phyloP scores from a whole-genome alignment of 1,140 invertebrate genomes.

The Lamellibrachia luymesi region DNA sequence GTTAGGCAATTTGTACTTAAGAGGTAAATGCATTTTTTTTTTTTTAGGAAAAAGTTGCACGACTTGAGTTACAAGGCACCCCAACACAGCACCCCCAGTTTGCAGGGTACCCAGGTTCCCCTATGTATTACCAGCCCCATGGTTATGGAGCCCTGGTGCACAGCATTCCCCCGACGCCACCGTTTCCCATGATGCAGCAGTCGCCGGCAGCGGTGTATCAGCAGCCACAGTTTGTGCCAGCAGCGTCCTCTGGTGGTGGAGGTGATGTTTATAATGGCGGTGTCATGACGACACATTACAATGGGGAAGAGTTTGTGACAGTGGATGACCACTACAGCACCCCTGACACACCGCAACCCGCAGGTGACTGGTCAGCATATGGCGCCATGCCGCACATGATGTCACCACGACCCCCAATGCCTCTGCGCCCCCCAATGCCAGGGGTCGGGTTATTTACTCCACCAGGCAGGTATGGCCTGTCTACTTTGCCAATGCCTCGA shows the following conservation, averaged over 20 bases:
- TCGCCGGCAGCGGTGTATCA: not conserved
- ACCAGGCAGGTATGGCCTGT: not conserved
- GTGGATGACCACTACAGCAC: not conserved
- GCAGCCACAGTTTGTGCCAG: not conserved
- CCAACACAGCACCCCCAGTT: conserved; percentile 29
- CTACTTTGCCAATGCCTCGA: conserved; percentile 8
- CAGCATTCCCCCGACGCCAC: conserved; percentile 25
- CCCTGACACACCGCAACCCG: not conserved
- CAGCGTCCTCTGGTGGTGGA: not conserved
- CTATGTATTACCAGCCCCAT: conserved; percentile 23
- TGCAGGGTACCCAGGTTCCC: conserved; percentile 19
- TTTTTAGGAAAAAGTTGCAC: conserved; percentile 17
- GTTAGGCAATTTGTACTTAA: not conserved
- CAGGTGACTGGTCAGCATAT: not conserved
- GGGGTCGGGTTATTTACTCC: not conserved
- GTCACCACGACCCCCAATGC: not conserved
- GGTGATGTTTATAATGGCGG: not conserved
- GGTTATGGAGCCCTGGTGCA: conserved; percentile 21
- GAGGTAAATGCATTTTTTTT: not conserved
- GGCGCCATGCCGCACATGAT: not conserved
- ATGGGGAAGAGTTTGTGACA: not conserved
- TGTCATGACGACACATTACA: not conserved
- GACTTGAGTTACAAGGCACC: conserved; percentile 30
- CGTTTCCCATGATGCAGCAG: conserved; percentile 21
- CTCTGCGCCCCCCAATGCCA: not conserved